Conservation (phyloP, 1,140 invertebrate species). For the Drosophila seguyi region DNA sequence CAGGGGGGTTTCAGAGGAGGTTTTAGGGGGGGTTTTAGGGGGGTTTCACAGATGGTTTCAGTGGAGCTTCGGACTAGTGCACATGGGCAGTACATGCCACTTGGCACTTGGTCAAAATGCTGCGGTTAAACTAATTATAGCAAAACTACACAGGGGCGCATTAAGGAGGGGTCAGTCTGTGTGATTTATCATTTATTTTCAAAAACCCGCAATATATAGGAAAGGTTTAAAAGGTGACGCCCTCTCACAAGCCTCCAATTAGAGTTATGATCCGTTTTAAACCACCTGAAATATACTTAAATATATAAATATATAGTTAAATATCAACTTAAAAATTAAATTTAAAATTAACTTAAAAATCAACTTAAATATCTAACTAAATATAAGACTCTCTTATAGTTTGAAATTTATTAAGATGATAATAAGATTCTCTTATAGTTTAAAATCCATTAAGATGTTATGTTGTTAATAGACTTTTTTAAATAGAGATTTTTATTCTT, state of each 20-base stretch:
- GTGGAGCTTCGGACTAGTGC: slow-evolving; percentile 13
- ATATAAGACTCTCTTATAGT: no score
- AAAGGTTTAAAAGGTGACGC: no score
- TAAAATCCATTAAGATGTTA: background rate
- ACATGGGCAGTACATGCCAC: slow-evolving; percentile 48
- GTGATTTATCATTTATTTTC: background rate
- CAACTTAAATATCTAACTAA: background rate
- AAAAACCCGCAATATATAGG: background rate
- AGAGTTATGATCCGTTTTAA: no score
- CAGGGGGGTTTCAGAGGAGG: background rate
- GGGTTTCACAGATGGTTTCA: background rate
- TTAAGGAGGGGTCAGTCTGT: background rate
- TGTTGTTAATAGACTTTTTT: background rate
- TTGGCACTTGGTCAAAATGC: slow-evolving; percentile 57
- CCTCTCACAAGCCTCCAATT: no score
- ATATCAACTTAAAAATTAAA: no score
- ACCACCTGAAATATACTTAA: no score
- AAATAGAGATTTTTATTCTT: background rate
- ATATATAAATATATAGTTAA: background rate
- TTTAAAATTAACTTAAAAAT: background rate
- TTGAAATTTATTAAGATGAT: no score
- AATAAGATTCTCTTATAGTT: background rate
- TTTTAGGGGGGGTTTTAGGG: background rate
- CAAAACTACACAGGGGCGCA: slow-evolving; percentile 21
- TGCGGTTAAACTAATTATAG: slow-evolving; percentile 74